Conservation (phyloP, 2,797 vertebrate species). For the Otolemur crassicaudatus region DNA sequence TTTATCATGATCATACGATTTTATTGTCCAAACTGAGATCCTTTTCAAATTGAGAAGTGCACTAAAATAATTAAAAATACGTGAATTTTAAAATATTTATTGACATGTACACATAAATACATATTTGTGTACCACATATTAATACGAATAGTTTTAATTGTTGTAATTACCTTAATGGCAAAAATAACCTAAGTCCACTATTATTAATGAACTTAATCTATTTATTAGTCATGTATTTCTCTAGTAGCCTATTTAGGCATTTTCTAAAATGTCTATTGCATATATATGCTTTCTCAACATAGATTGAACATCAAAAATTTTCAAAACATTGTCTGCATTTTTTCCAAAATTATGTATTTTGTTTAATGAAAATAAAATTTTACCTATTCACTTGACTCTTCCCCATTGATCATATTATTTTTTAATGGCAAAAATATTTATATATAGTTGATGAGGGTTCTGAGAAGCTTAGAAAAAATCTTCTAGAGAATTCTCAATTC, state of each 20-base stretch:
- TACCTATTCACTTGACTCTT: background rate
- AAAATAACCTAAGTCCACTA: background rate
- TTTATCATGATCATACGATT: background rate
- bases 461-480: background rate
- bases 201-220: background rate
- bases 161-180: background rate
- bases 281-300: background rate
- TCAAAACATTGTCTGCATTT: background rate
- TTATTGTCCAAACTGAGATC: background rate
- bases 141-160: background rate
- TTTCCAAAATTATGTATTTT: background rate
- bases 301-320: background rate
- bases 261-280: background rate
- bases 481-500: background rate
- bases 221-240: background rate
- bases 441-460: background rate
- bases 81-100: background rate
- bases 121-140: background rate
- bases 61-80: background rate
- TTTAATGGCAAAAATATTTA: background rate
- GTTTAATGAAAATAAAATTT: slow-evolving; percentile 6
- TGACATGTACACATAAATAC: background rate
- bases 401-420: background rate
- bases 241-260: background rate
- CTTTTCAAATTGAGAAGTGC: background rate